phyloP scores from a whole-genome alignment of 2,888 invertebrate genomes.

The Macrophya annulata region DNA sequence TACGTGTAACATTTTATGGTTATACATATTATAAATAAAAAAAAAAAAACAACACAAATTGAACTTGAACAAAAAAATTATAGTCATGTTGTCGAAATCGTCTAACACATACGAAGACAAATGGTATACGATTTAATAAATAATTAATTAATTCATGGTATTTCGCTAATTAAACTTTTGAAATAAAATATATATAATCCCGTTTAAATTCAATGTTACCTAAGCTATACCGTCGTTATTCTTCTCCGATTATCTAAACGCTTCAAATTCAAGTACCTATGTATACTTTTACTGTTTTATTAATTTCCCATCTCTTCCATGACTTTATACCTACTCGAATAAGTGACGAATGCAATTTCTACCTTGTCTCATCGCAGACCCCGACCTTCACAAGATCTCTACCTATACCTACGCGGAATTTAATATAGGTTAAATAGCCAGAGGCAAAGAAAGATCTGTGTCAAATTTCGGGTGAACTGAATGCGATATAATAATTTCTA shows the following conservation, averaged over 20 bases:
- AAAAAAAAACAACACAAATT: too few relatives aligned
- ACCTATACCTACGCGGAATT: background rate
- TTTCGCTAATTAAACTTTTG: conserved; percentile 2
- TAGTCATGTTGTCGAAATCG: background rate
- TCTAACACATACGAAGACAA: background rate
- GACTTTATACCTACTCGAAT: background rate
- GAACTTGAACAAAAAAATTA: background rate
- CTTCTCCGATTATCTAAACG: background rate
- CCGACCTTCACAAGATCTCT: background rate
- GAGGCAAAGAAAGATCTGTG: background rate
- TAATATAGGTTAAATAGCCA: background rate
- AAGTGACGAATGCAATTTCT: background rate
- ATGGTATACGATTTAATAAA: background rate
- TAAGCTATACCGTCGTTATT: background rate
- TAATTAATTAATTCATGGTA: background rate
- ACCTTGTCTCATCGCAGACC: background rate
- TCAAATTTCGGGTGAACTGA: background rate
- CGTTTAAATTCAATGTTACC: background rate
- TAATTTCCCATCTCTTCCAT: background rate
- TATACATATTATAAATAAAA: background rate
- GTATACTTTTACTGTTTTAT: background rate
- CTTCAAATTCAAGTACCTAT: background rate
- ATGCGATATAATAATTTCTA: background rate
- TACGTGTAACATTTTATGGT: background rate
- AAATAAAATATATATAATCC: background rate